Evolutionary conservation across 64 coral and sea anemone species (phyloP), one percentile per base, ranked within the genome.

Genomic region (Anthopleura sola): DNA sequence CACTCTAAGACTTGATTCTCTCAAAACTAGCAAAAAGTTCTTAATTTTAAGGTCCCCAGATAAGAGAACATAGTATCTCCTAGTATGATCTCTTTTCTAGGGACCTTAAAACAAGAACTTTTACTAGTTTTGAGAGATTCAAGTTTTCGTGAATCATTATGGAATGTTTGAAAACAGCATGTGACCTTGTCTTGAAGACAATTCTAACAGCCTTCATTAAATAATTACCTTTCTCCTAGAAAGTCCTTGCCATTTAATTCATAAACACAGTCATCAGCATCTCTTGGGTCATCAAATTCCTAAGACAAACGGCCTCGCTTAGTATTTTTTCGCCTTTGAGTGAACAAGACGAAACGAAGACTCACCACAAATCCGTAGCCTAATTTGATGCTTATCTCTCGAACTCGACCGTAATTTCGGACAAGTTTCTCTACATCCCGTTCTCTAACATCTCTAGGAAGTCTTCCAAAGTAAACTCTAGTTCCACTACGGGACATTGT

Each of bases 321-420:
- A 53, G 37, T 16, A 26, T 12, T 8, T 38, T 15, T 76, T 85
- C 62, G 11, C 10, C 66, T 71, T 34, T 15, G 66, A 20, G 3
- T 18, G 64, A n/a, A 54, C 2, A 84, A 46, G 9, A 53, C 9
- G 49, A 48, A 20, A 17, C 55, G 33, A 44, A 75, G 38, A 90
- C 97, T 92, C 21, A 99, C 97, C 92, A 99, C 97, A 90, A 99
- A 99, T 68, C 97, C 97, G 28, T 99, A 99, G 51, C 97, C 97
- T 87, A 88, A 83, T 75, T 99, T 99, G 79, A 99, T 99, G 84
- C 97, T 99, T n/a, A 99, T 84, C 81, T 99, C 97, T 13, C 90
- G 87, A 36, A 95, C 49, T 57, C 90, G 90, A 0, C 97, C 97
- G 55, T 95, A 99, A 53, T 92, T 87, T 0, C 97, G 97, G 8